Base-by-base conservation (phyloP, 2,888 invertebrate species). In the Atherix ibis region DNA sequence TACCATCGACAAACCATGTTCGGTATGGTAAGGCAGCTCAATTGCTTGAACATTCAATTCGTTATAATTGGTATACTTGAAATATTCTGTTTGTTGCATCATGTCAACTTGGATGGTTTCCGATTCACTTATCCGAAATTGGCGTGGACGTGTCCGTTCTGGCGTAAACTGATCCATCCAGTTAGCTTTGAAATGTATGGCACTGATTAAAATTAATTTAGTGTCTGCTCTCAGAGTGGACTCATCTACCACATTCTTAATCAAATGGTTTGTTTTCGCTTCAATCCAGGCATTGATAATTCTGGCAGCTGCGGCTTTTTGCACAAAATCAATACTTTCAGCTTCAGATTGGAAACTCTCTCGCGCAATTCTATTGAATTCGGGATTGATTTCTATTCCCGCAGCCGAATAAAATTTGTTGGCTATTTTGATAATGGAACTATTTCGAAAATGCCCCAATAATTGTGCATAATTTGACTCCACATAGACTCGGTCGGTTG, bases 101-200 rank as follows among this genome's bases (percentile, higher is more conserved):
- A 76, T 79, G n/a, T 73, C 66, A 4, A 77, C 70, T 18, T 71
- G 51, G 2, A 73, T 64, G 3, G 62, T 62, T 12, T 64, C 65
- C 0, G 53, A 55, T 9, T 58, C 58, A 31, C 64, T 62, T 10
- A 72, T 39, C 47, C 72, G 66, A 64, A 88, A 88, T 62, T 47
- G 18, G 74, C 47, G 13, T 5, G 8, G 27, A 10, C 2, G 8
- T 27, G 63, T 57, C 84, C 84, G 84, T 18, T 66, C 63, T n/a
- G 78, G 76, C 65, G 82, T 83, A 62, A 85, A 84, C 53, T 83
- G 82, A 15, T n/a, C n/a, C n/a, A n/a, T n/a, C n/a, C n/a, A n/a
- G n/a, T n/a, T n/a, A n/a, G n/a, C n/a, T n/a, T n/a, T n/a, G n/a
- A n/a, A n/a, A n/a, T n/a, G n/a, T n/a, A 84, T 68, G 4, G 83